A percentile compares a stretch with the other conserved stretches of the same genome.
phyloP scores from a whole-genome alignment of 2,113 vertebrate genomes.

The Psilopogon haemacephalus region DNA sequence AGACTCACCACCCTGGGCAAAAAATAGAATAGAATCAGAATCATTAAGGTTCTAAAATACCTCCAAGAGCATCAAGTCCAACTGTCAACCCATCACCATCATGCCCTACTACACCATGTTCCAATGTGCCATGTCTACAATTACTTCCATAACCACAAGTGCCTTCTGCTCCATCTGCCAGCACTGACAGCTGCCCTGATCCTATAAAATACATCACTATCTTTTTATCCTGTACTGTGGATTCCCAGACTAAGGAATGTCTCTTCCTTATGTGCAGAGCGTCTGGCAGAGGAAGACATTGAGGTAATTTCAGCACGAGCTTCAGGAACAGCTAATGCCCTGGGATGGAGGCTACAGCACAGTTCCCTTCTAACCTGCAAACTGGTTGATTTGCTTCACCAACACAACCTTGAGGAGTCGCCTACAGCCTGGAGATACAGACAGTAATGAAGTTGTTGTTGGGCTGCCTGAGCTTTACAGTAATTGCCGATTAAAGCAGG shows the following conservation, averaged over 20 bases:
- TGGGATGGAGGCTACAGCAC: background rate
- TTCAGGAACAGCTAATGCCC: fast-evolving
- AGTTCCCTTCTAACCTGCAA: background rate
- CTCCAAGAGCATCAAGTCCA: too few relatives aligned
- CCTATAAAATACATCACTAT: background rate
- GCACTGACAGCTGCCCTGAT: background rate
- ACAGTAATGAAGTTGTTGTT: conserved; percentile 16
- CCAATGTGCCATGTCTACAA: too few relatives aligned
- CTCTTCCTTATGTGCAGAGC: background rate
- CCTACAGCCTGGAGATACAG: background rate
- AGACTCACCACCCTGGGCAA: fast-evolving
- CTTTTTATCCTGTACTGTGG: background rate
- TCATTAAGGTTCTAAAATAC: too few relatives aligned
- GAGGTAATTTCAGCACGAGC: background rate
- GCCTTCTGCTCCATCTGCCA: background rate
- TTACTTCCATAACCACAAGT: background rate
- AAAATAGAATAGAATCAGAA: background rate
- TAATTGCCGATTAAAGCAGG: conserved; percentile 28
- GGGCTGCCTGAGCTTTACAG: background rate
- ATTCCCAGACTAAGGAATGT: background rate
- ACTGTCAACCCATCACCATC: too few relatives aligned
- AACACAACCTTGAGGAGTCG: background rate
- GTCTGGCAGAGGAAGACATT: background rate
- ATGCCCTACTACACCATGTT: too few relatives aligned
- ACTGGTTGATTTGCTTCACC: background rate